Base-by-base conservation (phyloP, 2,797 vertebrate genomes). In the Astyanax mexicanus region DNA sequence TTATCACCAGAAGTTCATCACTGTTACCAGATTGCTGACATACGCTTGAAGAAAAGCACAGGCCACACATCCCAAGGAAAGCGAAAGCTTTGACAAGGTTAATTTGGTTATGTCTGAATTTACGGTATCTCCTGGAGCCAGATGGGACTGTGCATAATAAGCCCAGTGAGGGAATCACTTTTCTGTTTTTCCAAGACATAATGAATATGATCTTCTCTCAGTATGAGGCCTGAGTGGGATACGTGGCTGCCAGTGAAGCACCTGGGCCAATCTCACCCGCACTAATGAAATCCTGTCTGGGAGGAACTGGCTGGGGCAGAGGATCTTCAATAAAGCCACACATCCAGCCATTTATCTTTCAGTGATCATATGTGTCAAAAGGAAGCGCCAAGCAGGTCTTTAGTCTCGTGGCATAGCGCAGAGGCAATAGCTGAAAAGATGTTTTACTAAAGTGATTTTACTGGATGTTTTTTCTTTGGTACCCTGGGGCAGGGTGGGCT, bases 121-220 rank as follows among this genome's bases (percentile, higher is more conserved):
- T 68, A 68, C 37, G 49, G 60, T 77, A 77, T 75, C 75, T 83
- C 74, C 74, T 73, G 38, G 67, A 74, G 54, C 79, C 84, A 84
- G 80, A 85, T 75, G 83, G 82, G 77, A 83, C 61, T 35, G 54
- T 76, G 55, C 44, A 69, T 80, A 84, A 85, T 85, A 85, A 83
- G 79, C 68, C 75, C 58, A 21, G 64, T 51, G 72, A 81, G 70
- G 67, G 79, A 81, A 83, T 81, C 32, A 21, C 65, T 78, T 81
- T 86, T 54, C 69, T 60, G n/a, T 79, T 81, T 82, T 81, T 76
- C 79, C 69, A 72, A 74, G 69, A 70, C 45, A 37, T 79, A 78
- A 84, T 73, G 61, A 76, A 84, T 75, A 62, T 72, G 64, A 81
- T 70, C 70, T 47, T 57, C 7, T 69, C 67, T 75, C 58, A 49